Conservation (phyloP, 2,113 vertebrate species). For the Anseranas semipalmata region DNA sequence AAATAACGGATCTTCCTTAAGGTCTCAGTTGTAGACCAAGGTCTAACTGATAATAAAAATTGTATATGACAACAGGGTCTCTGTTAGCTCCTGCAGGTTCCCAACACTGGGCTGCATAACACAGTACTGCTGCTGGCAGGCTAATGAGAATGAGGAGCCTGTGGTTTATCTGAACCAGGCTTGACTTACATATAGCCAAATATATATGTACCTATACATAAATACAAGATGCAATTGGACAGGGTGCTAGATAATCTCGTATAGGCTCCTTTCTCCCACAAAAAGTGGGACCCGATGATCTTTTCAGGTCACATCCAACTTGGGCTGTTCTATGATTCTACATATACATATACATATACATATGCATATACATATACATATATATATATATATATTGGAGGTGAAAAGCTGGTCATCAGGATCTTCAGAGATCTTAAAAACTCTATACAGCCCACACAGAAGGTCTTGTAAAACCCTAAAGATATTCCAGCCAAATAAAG, state of each 20-base stretch:
- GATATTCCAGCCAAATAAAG: background rate
- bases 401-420: background rate
- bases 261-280: background rate
- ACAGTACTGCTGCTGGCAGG: accelerated
- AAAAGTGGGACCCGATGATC: background rate
- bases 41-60: background rate
- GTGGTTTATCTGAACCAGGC: background rate
- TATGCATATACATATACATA: background rate
- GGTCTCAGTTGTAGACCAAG: background rate
- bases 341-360: background rate
- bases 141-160: background rate
- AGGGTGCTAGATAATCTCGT: background rate
- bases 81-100: background rate
- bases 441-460: background rate
- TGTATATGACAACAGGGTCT: background rate
- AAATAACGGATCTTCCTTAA: background rate
- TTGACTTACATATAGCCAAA: background rate
- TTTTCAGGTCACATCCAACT: background rate
- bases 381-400: background rate
- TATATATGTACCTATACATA: background rate
- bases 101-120: accelerated
- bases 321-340: background rate
- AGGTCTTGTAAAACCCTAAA: background rate
- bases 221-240: background rate
- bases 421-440: background rate